phyloP scores from a whole-genome alignment of 1,140 invertebrate species.

The Melitaea cinxia region DNA sequence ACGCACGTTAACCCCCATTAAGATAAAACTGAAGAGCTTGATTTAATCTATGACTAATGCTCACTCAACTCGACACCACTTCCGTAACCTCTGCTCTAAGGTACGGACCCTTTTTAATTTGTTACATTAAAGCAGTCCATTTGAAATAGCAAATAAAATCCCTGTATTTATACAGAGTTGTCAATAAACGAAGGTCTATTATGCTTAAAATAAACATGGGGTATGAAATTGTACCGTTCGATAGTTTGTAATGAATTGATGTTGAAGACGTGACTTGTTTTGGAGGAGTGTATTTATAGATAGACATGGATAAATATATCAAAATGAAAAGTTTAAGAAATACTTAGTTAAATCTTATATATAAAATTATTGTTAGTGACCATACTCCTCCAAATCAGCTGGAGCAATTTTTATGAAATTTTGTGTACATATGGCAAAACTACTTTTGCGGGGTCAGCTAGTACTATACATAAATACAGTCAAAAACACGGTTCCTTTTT shows the following conservation, averaged over 20 bases:
- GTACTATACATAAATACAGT: too few relatives aligned
- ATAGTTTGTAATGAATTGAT: neutral
- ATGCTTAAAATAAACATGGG: slow-evolving; percentile 30
- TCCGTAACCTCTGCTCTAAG: neutral
- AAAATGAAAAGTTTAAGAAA: too few relatives aligned
- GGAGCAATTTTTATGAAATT: too few relatives aligned
- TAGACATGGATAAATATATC: too few relatives aligned
- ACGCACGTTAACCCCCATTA: neutral
- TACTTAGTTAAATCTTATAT: too few relatives aligned
- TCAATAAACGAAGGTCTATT: slow-evolving; percentile 33
- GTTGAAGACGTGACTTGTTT: neutral
- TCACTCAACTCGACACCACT: neutral
- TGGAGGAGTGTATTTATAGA: neutral
- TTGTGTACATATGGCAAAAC: too few relatives aligned
- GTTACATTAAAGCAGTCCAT: slow-evolving; percentile 35
- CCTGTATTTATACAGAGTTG: slow-evolving; percentile 31
- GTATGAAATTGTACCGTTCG: slow-evolving; percentile 3
- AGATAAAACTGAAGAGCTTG: neutral
- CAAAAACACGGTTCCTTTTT: too few relatives aligned
- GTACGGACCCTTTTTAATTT: slow-evolving; percentile 30
- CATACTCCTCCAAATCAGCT: too few relatives aligned
- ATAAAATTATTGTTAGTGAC: too few relatives aligned
- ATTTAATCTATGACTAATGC: neutral
- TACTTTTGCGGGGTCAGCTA: too few relatives aligned
- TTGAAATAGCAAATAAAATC: slow-evolving; percentile 22